Conservation (phyloP, 2,888 invertebrate species). For the Zygothrica quintamaculata region DNA sequence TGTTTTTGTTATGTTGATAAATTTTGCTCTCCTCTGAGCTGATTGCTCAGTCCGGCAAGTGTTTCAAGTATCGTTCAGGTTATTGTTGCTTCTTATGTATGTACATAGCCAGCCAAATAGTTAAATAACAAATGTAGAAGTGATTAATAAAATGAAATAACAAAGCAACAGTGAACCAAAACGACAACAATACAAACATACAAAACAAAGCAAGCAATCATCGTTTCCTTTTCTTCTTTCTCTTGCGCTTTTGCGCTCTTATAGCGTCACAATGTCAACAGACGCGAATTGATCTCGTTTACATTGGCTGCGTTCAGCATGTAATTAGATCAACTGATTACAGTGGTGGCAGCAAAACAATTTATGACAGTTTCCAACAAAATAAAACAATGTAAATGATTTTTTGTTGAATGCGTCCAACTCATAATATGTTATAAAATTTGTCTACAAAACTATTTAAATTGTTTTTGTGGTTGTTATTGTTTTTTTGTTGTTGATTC, state of each 20-base stretch:
- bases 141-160: conserved; percentile 38
- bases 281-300: conserved; percentile 52
- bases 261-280: conserved; percentile 47
- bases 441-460: conserved; percentile 25
- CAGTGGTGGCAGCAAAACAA: background rate
- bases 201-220: conserved; percentile 11
- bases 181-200: conserved; percentile 33
- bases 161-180: conserved; percentile 21
- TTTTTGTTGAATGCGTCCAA: conserved; percentile 12
- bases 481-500: conserved; percentile 25
- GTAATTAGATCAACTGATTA: conserved; percentile 25
- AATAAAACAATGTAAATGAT: background rate
- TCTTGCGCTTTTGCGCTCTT: conserved; percentile 17
- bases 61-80: conserved; percentile 29
- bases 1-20: conserved; percentile 19
- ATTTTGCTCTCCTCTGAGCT: conserved; percentile 23
- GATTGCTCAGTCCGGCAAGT: conserved; percentile 13
- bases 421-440: conserved; percentile 12
- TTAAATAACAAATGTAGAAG: conserved; percentile 52
- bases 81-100: conserved; percentile 16
- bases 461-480: background rate
- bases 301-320: conserved; percentile 43
- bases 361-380: no score
- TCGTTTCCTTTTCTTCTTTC: conserved; percentile 1
- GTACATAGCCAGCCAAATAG: conserved; percentile 27